Evolutionary conservation across 37 sponge, comb jelly and placozoan species (phyloP).

Genomic region (Bolinopsis microptera): DNA sequence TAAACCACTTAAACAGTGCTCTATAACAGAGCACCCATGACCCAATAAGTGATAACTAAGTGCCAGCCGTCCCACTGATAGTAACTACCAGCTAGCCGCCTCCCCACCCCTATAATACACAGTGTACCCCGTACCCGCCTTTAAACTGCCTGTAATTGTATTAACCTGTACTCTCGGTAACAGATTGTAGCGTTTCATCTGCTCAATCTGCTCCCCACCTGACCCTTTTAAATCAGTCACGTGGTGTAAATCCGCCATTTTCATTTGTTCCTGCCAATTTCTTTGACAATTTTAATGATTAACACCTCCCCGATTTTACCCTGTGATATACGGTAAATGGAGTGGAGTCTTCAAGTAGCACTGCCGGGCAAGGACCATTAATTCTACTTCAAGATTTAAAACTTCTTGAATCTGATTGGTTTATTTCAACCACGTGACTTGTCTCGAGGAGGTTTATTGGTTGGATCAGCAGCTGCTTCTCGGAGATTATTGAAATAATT

Average conservation of each 20-base stretch:
- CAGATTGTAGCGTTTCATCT: neutral
- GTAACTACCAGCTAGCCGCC: too few species aligned
- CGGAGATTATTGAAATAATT: neutral
- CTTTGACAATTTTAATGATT: neutral
- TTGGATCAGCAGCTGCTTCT: neutral
- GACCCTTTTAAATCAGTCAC: neutral
- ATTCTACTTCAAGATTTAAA: neutral
- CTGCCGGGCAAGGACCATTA: neutral
- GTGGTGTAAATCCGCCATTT: neutral
- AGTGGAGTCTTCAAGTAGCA: neutral
- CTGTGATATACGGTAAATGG: neutral
- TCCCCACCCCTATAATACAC: neutral
- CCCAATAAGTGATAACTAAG: too few species aligned
- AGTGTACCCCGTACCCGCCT: neutral
- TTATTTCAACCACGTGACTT: neutral
- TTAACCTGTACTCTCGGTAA: neutral
- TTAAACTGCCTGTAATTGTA: neutral
- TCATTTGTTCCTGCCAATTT: neutral
- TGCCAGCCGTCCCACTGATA: too few species aligned
- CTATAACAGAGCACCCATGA: too few species aligned
- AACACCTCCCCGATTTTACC: neutral
- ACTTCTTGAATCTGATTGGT: neutral
- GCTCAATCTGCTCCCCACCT: neutral
- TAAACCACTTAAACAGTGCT: too few species aligned
- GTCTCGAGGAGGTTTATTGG: neutral